Evolutionary conservation across 2,113 vertebrate species (phyloP).

Genomic region (Lynx canadensis): DNA sequence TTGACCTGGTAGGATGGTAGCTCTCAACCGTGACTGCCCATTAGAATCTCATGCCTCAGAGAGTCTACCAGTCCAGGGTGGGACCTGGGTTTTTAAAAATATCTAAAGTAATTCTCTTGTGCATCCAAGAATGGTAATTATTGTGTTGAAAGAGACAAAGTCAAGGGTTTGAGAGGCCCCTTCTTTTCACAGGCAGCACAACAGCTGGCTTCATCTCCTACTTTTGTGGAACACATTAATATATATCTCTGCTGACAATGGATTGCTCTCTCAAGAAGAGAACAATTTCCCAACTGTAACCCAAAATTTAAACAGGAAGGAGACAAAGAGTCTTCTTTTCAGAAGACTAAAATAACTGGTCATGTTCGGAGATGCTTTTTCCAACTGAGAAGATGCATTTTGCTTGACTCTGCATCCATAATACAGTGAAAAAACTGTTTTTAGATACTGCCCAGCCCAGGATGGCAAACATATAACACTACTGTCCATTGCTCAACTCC

Average conservation of each 20-base stretch:
- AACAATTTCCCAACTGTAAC: not conserved
- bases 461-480: not conserved
- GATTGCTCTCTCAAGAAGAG: not conserved
- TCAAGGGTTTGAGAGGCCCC: not conserved
- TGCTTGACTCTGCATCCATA: not conserved
- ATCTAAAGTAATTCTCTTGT: not conserved
- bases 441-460: not conserved
- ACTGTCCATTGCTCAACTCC: not conserved
- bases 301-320: not conserved
- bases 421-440: not conserved
- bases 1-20: fast-evolving
- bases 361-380: not conserved
- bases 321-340: not conserved
- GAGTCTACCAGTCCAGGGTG: not conserved
- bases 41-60: not conserved
- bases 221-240: not conserved
- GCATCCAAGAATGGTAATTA: not conserved
- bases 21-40: not conserved
- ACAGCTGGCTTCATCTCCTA: not conserved
- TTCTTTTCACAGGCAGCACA: not conserved
- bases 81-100: not conserved
- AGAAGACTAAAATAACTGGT: slow-evolving; percentile 8
- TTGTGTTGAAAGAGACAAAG: not conserved
- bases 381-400: not conserved
- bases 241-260: not conserved